Base-by-base conservation (phyloP, 2,888 invertebrate genomes). In the Torymus texanus region DNA sequence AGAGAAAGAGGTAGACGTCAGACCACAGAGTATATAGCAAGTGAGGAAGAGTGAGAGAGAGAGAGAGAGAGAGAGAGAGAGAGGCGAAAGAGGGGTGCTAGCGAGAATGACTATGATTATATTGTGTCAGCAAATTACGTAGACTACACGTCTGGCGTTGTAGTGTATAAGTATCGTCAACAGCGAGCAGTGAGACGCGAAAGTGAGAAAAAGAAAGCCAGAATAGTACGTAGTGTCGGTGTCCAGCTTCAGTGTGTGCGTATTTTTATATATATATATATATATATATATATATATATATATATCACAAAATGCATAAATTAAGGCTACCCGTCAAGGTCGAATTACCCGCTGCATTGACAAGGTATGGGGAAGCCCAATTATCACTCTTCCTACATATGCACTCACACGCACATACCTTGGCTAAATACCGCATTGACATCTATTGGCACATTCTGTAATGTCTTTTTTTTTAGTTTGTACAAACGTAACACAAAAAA, bases 291-390 rank as follows among this genome's bases (percentile, higher is more conserved):
- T n/a, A n/a, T n/a, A n/a, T n/a, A n/a, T n/a, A n/a, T n/a, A n/a
- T n/a, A n/a, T n/a, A n/a, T 29, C 72, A 84, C 82, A 88, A 86
- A 86, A 89, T 88, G 89, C 88, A 88, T 85, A 89, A 89, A 85
- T 86, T 88, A 84, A 87, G 88, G 84, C 85, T 88, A 82, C 87
- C 89, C 85, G 88, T 88, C 86, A 89, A 88, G 88, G 88, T 88
- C 82, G 88, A 88, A 85, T 88, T 89, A 82, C 88, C 89, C 84
- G 86, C 87, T 83, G 86, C 84, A 83, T 84, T 89, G 85, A 87
- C 88, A 87, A 89, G 88, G 89, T 89, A 89, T 86, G 88, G 84
- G 80, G 81, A 85, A 84, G 82, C 82, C 82, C 85, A 85, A 86
- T 84, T 85, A 85, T 84, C 84, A 85, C 82, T 82, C 85, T 62